Evolutionary conservation across 2,888 invertebrate species (phyloP).

Genomic region (Rutpela maculata): DNA sequence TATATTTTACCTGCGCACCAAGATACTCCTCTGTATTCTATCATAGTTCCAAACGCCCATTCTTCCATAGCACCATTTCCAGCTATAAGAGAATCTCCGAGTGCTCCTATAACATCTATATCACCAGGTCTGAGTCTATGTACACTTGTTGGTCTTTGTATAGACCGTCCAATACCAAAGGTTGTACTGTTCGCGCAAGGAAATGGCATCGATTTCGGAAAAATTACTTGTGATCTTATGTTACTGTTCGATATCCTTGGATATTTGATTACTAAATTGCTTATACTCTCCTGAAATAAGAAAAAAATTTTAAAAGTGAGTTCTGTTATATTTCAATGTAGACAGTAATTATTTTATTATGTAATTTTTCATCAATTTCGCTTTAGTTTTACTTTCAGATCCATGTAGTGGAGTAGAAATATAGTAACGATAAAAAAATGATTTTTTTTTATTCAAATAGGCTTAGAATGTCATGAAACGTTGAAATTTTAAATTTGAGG

Average conservation of each 20-base stretch:
- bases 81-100: constrained; percentile 84
- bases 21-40: constrained; percentile 84
- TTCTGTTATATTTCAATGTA: no score
- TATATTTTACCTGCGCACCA: constrained; percentile 80
- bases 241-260: constrained; percentile 71
- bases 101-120: constrained; percentile 83
- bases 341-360: no score
- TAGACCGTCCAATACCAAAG: constrained; percentile 68
- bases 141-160: constrained; percentile 78
- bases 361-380: no score
- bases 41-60: constrained; percentile 83
- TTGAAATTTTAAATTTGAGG: no score
- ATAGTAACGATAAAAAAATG: no score
- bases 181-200: constrained; percentile 76
- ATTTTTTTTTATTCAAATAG: no score
- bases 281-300: constrained; percentile 57
- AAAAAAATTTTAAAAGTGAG: no score
- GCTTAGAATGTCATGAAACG: no score
- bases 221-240: constrained; percentile 76
- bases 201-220: constrained; percentile 76
- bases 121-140: constrained; percentile 82
- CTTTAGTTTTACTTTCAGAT: no score
- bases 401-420: no score
- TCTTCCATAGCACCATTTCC: constrained; percentile 85
- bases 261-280: constrained; percentile 73